These are phyloP conservation scores for Cremastinae sp. DNA, from an alignment of 2,888 invertebrate species.

Conservation along the genomic window DNA sequence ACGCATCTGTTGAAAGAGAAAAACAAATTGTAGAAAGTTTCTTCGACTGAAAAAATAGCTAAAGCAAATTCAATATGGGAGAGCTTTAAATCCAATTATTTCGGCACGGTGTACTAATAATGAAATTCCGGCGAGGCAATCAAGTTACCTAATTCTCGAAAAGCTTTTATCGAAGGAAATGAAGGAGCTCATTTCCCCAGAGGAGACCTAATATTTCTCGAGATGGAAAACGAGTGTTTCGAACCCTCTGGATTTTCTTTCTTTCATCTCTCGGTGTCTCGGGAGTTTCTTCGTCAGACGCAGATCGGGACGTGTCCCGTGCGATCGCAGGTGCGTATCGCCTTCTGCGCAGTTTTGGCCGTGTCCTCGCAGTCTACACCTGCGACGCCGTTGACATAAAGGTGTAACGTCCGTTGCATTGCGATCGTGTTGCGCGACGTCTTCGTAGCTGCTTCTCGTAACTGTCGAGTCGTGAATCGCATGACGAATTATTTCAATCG, in stretches of 20 bases:
- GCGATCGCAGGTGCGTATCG: constrained; percentile 37
- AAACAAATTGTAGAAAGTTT: no score
- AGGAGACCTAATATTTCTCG: constrained; percentile 13
- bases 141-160: background rate
- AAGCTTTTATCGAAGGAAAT: constrained; percentile 21
- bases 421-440: constrained; percentile 40
- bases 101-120: no score
- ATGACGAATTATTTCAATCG: constrained; percentile 31
- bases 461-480: constrained; percentile 52
- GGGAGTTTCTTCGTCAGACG: constrained; percentile 31
- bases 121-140: no score
- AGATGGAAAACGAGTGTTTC: constrained; percentile 35
- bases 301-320: constrained; percentile 17
- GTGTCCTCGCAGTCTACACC: constrained; percentile 44
- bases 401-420: constrained; percentile 32
- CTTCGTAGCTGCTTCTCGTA: constrained; percentile 31
- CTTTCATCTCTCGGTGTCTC: constrained; percentile 18
- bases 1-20: no score
- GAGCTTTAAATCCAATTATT: no score
- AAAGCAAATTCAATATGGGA: no score
- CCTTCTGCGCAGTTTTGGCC: constrained; percentile 8
- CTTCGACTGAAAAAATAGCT: no score
- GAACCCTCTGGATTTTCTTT: constrained; percentile 12
- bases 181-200: background rate
- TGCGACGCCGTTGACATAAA: constrained; percentile 21